Conservation (phyloP, 37 sponge, comb jelly and placozoan species). For the Mnemiopsis leidyi region DNA sequence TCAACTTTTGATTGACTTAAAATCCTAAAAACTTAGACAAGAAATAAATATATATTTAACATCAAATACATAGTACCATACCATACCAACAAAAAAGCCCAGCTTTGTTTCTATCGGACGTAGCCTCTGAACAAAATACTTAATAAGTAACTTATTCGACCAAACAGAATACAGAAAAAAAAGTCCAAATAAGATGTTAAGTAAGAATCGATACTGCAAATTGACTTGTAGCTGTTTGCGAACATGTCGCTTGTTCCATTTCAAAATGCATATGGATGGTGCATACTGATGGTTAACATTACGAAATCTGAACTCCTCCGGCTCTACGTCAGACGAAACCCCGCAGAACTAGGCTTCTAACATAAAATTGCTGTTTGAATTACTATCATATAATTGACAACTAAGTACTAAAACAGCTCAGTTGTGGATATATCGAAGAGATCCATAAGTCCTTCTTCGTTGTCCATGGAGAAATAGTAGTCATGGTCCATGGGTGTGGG, state of each 20-base stretch:
- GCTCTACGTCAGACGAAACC: background rate
- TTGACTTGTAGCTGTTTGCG: too few relatives aligned
- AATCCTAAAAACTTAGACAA: slow-evolving; percentile 37
- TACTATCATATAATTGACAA: background rate
- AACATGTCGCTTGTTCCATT: too few relatives aligned
- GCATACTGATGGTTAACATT: too few relatives aligned
- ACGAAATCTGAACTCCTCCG: too few relatives aligned
- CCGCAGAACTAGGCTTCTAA: background rate
- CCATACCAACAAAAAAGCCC: background rate
- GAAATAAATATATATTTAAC: slow-evolving; percentile 42
- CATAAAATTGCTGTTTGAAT: background rate
- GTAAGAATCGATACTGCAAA: too few relatives aligned
- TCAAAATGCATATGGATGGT: too few relatives aligned
- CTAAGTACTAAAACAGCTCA: slow-evolving; percentile 3
- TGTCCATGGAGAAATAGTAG: slow-evolving; percentile 42
- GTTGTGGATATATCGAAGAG: slow-evolving; percentile 5
- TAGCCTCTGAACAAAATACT: background rate
- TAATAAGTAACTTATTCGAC: too few relatives aligned
- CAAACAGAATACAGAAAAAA: too few relatives aligned
- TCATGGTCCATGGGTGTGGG: slow-evolving; percentile 52
- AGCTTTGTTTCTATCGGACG: background rate
- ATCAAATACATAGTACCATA: slow-evolving; percentile 22
- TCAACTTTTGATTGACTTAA: slow-evolving; percentile 38
- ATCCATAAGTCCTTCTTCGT: slow-evolving; percentile 17
- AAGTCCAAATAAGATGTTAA: too few relatives aligned